Evolutionary conservation across 1,140 invertebrate genomes (phyloP), one percentile per base, ranked within the genome.

Genomic region (Arion vulgaris): DNA sequence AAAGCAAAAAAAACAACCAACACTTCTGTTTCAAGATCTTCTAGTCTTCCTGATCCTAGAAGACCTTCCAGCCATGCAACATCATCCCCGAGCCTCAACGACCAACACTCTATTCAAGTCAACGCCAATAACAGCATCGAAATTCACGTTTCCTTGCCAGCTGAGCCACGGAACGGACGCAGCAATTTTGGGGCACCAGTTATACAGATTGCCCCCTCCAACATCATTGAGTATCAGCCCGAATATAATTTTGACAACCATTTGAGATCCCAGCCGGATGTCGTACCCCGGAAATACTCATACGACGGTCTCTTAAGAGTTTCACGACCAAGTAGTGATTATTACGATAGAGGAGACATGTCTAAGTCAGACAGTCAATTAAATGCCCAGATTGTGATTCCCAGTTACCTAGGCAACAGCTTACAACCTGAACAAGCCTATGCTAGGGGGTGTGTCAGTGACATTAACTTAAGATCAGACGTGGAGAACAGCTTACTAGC

Each of bases 311-410:
- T 66, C 32, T 38, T 80, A 26, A 76, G 75, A 23, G 7, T 57
- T 7, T 79, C 79, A 5, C 45, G 82, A 38, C 83, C 83, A 26
- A 83, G 17, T 34, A 85, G 83, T 51, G 83, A 86, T 26, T 78
- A 84, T 36, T 74, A 34, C 34, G 84, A 86, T 32, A 84, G 85
- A 77, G 87, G 87, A 34, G 89, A 89, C 82, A 69, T 90, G 41
- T 89, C 88, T 26, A 90, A 89, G 79, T 90, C 89, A 19, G 89
- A 90, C 75, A 89, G 82, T 38, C 89, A 90, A 76, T 81, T 90
- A n/a, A 89, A 87, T 73, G 74, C 85, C 28, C 80, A 81, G 38
- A 28, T 84, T 49, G 53, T 80, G 2, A 19, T 76, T n/a, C 77
- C 71, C 62, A 57, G 71, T 53, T 83, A 84, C 81, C 62, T 80